Evolutionary conservation across 2,888 invertebrate species (phyloP).

Genomic region (Diplolepis rosae): DNA sequence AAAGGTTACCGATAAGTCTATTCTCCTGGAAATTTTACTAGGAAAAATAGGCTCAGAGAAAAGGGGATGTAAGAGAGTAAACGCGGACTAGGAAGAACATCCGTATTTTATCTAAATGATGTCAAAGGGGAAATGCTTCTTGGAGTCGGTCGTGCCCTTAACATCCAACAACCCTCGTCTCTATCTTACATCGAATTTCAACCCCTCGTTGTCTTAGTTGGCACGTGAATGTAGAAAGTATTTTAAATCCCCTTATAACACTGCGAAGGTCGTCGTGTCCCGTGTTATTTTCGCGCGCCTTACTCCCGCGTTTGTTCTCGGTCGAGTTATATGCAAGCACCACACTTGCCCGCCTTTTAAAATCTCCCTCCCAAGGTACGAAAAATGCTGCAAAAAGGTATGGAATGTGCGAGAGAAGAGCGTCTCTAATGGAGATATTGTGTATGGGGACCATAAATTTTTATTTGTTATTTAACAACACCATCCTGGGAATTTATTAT

Average conservation of each 20-base stretch:
- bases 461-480: conserved; percentile 49
- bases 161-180: conserved; percentile 39
- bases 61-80: conserved; percentile 48
- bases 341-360: conserved; percentile 28
- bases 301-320: conserved; percentile 16
- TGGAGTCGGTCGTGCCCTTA: conserved; percentile 53
- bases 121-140: conserved; percentile 61
- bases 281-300: conserved; percentile 17
- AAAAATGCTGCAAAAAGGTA: conserved; percentile 42
- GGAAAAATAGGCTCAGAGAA: conserved; percentile 45
- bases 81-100: conserved; percentile 54
- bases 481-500: background rate
- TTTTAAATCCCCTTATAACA: conserved; percentile 17
- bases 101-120: conserved; percentile 70
- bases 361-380: conserved; percentile 33
- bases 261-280: background rate
- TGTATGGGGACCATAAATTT: conserved; percentile 65
- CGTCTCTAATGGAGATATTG: conserved; percentile 66
- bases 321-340: conserved; percentile 26
- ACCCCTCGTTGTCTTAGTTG: conserved; percentile 36
- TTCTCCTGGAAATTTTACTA: conserved; percentile 56
- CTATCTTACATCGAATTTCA: conserved; percentile 36
- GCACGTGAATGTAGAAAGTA: conserved; percentile 30
- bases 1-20: conserved; percentile 41
- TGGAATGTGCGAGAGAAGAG: conserved; percentile 46